Evolutionary conservation across 2,888 invertebrate species (phyloP), one percentile per base, ranked within the genome.

Genomic region (Drosophila paranaensis): DNA sequence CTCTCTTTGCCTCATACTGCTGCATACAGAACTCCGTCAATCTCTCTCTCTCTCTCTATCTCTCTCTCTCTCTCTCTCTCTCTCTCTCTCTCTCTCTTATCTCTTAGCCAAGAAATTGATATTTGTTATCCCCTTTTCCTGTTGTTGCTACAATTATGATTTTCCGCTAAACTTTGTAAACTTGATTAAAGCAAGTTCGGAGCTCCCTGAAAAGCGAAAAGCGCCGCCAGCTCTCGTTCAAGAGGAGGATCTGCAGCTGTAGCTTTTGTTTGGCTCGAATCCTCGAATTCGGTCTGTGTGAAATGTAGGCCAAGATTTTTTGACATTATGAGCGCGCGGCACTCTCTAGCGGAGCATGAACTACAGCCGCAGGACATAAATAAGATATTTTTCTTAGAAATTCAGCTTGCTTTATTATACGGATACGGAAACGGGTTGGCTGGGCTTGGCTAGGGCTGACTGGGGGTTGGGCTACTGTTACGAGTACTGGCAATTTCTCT

Each of bases 281-380:
- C 30, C 53, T 68, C 30, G 48, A 65, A 73, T 61, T 66, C 16
- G 56, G 46, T 56, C 45, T 72, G 63, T 40, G 48, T 51, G 55
- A 74, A 88, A 84, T 82, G 83, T 84, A 71, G 83, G 86, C 82
- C 88, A 85, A 74, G 76, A 81, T 74, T 84, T 50, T 82, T 81
- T 83, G 84, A 81, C 78, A 83, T 82, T 86, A 86, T 71, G 67
- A 64, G 66, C 64, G 67, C 81, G 71, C 73, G 60, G 56, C 80
- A 61, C 73, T 73, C 64, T 56, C 64, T 55, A 54, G 60, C 78
- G 65, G 62, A 70, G 82, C 84, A 77, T 82, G 81, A 81, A 77
- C 82, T 77, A 88, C 73, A 79, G 89, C 86, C 85, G 79, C 89
- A 89, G 89, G 86, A 82, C 82, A 87, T 87, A 87, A 89, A 89